Evolutionary conservation across 2,888 invertebrate species (phyloP).

Genomic region (Melieria omissa): DNA sequence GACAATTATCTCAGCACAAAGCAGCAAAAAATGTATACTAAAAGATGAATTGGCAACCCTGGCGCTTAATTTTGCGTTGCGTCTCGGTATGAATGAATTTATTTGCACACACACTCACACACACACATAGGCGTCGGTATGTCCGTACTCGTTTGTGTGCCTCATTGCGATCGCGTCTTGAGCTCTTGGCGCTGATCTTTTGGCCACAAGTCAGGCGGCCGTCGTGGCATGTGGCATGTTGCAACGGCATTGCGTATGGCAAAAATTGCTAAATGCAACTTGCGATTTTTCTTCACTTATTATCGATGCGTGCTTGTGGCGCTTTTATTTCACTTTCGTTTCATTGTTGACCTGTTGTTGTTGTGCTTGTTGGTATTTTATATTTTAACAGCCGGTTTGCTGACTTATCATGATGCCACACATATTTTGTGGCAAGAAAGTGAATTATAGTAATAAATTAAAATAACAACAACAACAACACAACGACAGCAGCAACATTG

Average conservation of each 20-base stretch:
- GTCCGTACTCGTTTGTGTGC: no score
- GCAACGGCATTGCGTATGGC: slow-evolving; percentile 9
- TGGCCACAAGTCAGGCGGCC: not conserved
- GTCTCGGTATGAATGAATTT: no score
- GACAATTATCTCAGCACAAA: no score
- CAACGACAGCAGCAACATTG: slow-evolving; percentile 11
- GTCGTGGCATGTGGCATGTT: not conserved
- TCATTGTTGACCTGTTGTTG: slow-evolving; percentile 41
- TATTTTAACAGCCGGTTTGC: slow-evolving; percentile 34
- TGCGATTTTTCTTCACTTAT: not conserved
- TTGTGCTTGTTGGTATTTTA: slow-evolving; percentile 28
- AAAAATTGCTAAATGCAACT: slow-evolving; percentile 5
- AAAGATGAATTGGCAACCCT: no score
- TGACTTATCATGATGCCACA: slow-evolving; percentile 58
- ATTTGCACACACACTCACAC: no score
- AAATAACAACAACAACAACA: slow-evolving; percentile 36
- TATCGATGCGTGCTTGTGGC: slow-evolving; percentile 38
- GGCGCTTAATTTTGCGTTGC: no score
- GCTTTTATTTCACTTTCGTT: slow-evolving; percentile 60
- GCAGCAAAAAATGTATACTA: no score
- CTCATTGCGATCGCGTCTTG: not conserved
- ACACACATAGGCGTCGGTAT: no score
- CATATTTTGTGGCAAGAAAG: slow-evolving; percentile 36
- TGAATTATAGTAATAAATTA: slow-evolving; percentile 15
- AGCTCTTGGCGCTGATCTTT: not conserved